These are phyloP conservation scores for Drosophila macrothrix DNA, from an alignment of 2,888 invertebrate genomes.

Conservation along the genomic window DNA sequence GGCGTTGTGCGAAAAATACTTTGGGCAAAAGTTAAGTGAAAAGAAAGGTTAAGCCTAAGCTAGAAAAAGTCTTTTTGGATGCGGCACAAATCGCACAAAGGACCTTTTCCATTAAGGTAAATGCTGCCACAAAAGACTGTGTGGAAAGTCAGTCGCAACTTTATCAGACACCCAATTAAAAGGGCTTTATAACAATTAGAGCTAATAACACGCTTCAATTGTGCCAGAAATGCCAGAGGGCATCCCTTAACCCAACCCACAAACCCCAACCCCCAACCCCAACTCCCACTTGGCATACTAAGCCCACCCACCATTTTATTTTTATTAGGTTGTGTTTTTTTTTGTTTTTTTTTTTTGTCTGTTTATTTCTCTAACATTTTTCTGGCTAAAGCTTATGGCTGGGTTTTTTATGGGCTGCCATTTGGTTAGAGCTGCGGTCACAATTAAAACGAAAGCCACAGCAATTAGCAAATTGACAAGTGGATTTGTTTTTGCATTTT, in stretches of 20 bases:
- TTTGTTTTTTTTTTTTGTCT: slow-evolving; percentile 22
- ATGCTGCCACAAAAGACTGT: slow-evolving; percentile 27
- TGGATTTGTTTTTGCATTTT: slow-evolving; percentile 68
- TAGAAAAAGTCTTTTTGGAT: slow-evolving; percentile 13
- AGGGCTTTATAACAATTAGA: slow-evolving; percentile 79
- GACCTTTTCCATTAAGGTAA: slow-evolving; percentile 73
- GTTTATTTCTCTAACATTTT: slow-evolving; percentile 19
- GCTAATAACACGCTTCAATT: slow-evolving; percentile 79
- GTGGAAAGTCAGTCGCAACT: slow-evolving; percentile 46
- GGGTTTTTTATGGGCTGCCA: slow-evolving; percentile 57
- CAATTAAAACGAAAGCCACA: slow-evolving; percentile 74
- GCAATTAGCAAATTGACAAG: slow-evolving; percentile 78
- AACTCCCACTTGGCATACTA: neutral
- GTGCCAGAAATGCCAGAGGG: slow-evolving; percentile 65
- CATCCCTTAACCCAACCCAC: slow-evolving; percentile 9
- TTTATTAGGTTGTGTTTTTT: slow-evolving; percentile 55
- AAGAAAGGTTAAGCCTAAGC: slow-evolving; percentile 50
- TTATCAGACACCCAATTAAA: slow-evolving; percentile 79
- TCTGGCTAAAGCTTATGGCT: slow-evolving; percentile 48
- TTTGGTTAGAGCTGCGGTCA: slow-evolving; percentile 60
- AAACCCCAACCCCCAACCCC: neutral
- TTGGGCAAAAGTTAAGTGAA: slow-evolving; percentile 57
- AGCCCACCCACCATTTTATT: slow-evolving; percentile 51
- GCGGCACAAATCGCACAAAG: slow-evolving; percentile 43
- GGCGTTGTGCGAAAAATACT: slow-evolving; percentile 69